Conservation (phyloP, 2,113 vertebrate species). For the Tangachromis dhanisi region DNA sequence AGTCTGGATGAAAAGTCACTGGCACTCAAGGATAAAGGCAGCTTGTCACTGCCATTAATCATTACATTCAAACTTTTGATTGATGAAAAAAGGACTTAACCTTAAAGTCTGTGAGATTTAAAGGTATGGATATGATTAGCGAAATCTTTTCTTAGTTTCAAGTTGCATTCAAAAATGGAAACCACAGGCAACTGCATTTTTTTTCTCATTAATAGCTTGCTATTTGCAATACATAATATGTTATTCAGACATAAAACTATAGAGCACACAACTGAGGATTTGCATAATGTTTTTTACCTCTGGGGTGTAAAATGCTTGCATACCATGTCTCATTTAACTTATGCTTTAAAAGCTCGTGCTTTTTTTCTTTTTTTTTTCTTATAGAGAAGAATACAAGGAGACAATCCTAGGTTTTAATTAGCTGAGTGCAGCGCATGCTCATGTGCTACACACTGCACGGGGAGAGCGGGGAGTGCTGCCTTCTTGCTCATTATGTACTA, state of each 20-base stretch:
- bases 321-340: slow-evolving; percentile 21
- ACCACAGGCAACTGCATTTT: neutral
- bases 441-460: slow-evolving; percentile 27
- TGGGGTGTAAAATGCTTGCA: neutral
- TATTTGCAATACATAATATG: neutral
- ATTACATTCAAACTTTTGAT: neutral
- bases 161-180: neutral
- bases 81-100: neutral
- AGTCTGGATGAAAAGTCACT: neutral
- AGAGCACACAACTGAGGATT: neutral
- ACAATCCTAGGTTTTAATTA: slow-evolving; percentile 59
- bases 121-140: neutral
- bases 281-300: neutral
- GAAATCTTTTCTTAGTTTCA: neutral
- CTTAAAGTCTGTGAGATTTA: neutral
- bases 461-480: slow-evolving; percentile 47
- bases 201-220: neutral
- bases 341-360: neutral
- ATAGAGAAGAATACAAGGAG: slow-evolving; percentile 1
- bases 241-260: neutral
- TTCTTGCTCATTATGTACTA: slow-evolving; percentile 72
- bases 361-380: neutral
- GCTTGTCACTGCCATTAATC: neutral
- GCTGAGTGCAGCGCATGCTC: slow-evolving; percentile 45
- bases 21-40: neutral